A percentile compares a stretch with the other conserved stretches of the same genome.
phyloP scores from a whole-genome alignment of 92 coral and sea anemone species.

The Phenganax marumi region DNA sequence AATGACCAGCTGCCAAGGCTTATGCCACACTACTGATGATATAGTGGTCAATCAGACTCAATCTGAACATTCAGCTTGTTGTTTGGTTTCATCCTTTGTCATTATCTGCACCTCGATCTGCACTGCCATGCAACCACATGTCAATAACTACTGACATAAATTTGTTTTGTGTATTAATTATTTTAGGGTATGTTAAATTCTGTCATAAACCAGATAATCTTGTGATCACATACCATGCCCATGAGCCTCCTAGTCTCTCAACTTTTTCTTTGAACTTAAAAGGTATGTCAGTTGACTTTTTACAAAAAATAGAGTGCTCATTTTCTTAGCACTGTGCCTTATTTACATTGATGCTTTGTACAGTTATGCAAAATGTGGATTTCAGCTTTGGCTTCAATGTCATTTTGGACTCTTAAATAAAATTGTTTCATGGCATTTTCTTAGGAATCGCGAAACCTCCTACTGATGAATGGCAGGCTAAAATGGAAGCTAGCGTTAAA shows the following conservation, averaged over 20 bases:
- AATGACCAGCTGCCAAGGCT: no score
- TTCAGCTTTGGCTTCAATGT: no score
- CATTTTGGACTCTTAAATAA: no score
- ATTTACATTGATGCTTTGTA: no score
- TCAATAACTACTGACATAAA: neutral
- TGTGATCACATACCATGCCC: slow-evolving; percentile 39
- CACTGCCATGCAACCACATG: no score
- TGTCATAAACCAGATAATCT: slow-evolving; percentile 41
- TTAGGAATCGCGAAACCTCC: slow-evolving; percentile 38
- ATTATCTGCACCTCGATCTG: no score
- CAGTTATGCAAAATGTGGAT: neutral
- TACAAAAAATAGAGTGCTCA: neutral
- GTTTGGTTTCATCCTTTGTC: no score
- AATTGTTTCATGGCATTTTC: neutral
- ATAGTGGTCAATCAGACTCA: no score
- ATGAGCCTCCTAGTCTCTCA: slow-evolving; percentile 43
- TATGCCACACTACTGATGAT: no score
- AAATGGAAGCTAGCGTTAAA: slow-evolving; percentile 33
- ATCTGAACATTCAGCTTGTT: no score
- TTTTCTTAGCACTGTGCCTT: neutral
- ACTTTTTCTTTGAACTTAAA: slow-evolving; percentile 28
- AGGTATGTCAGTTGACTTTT: slow-evolving; percentile 7
- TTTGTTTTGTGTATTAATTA: neutral
- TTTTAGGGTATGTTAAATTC: slow-evolving; percentile 53
- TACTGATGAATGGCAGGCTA: slow-evolving; percentile 51